Base-by-base conservation (phyloP, 2,113 vertebrate species). In the Aphelocoma coerulescens region DNA sequence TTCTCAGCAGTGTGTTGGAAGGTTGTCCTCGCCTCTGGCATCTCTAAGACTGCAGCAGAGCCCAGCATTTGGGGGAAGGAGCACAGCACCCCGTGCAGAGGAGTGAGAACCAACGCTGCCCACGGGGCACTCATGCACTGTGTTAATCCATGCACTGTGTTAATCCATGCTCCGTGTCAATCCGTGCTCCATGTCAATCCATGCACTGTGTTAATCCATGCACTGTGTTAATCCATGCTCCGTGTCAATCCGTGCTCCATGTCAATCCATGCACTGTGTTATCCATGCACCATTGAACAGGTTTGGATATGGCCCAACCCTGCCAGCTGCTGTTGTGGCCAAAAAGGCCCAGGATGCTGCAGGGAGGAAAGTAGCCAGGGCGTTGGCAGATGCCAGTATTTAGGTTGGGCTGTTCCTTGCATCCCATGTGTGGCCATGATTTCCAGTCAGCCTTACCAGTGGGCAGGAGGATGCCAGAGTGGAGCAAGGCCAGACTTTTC, bases 171-270 rank as follows among this genome's bases (percentile, higher is more conserved):
- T 1, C 57, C 0, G 0, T 13, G 4, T 59, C 16, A 54, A 32
- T 57, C 57, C 32, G 5, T 3, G 23, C 2, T 1, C 63, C 17
- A 7, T 3, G 0, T 49, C 35, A 35, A 39, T 63, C 59, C 39
- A 16, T 16, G 21, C 21, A 2, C 35, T 81, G 41, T 3, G 1
- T 37, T 16, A 51, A 55, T 5, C 33, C 26, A 22, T 43, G 16
- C 30, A 7, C 51, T 0, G 0, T 22, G 16, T 66, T 1, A n/a
- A 23, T 67, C 63, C 33, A 3, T 3, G 16, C 69, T 1, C 57
- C 0, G 0, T 13, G 4, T 59, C 16, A 54, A 32, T 62, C 57
- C 27, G 3, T 3, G 23, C 1, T 1, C 63, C 17, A 10, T 3
- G 0, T 49, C 35, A 35, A 39, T 63, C 59, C 39, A 16, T 16